Evolutionary conservation across 2,888 invertebrate genomes (phyloP), one percentile per base, ranked within the genome.

Genomic region (Heliconius erato): DNA sequence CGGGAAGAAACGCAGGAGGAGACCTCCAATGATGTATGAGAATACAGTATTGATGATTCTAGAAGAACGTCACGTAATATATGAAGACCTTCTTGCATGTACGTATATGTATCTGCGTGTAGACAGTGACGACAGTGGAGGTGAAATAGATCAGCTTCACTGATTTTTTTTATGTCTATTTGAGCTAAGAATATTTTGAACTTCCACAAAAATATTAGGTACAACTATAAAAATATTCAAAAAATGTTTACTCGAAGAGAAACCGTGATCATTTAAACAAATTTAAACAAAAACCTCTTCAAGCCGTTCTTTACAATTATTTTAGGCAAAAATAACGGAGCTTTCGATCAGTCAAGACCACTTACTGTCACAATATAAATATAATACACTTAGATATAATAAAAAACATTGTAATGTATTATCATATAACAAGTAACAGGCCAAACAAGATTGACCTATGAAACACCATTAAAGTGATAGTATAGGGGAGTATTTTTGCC

Each of bases 391-490:
- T 28, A 16, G 28, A 67, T 67, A 67, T 16, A 83, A 88, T 85
- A 90, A 89, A 90, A 90, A 90, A 86, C 86, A 87, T 86, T 87
- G 87, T 84, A 87, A 86, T 85, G 86, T 89, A 88, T 90, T 89
- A 84, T 86, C 86, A 91, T 90, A 63, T 80, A 74, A 63, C 54
- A 71, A 28, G 54, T 23, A 23, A 23, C 23, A 7, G 9, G 63
- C 71, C 82, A 81, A 59, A 19, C 68, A 72, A 19, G 3, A 3
- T 23, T 14, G 63, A 28, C 35, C n/a, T 23, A 9, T 14, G 5
- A n/a, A 35, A 40, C 28, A 26, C n/a, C 69, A 79, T 83, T 87
- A 88, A 79, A 26, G 0, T 16, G 0, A 23, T 2, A 4, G 0
- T 0, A 74, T 86, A 90, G 74, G 80, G 87, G 85, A 49, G 49